Percentiles rank a stretch among this genome's conserved stretches.
These are phyloP conservation scores for Drosophila grimshawi DNA, from an alignment of 1,140 invertebrate species.

Conservation along the genomic window DNA sequence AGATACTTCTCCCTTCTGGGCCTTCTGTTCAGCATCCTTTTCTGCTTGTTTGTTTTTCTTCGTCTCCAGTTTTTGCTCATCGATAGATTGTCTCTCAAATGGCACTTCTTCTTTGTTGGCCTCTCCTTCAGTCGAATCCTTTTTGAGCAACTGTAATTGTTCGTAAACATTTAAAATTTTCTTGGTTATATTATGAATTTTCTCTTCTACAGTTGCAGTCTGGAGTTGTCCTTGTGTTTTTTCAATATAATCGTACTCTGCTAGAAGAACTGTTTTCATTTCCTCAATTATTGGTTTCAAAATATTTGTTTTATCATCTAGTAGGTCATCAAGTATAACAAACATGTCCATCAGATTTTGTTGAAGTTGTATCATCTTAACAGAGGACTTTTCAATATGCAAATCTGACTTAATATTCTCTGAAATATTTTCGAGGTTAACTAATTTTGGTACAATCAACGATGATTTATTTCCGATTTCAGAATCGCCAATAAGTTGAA, in stretches of 20 bases:
- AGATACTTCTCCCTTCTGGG: slow-evolving; percentile 15
- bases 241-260: slow-evolving; percentile 62
- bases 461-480: slow-evolving; percentile 50
- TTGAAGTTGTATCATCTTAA: slow-evolving; percentile 60
- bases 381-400: slow-evolving; percentile 51
- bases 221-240: slow-evolving; percentile 36
- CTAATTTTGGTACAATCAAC: slow-evolving; percentile 48
- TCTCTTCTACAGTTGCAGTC: slow-evolving; percentile 39
- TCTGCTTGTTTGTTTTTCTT: slow-evolving; percentile 40
- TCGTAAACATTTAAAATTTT: slow-evolving; percentile 46
- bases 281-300: slow-evolving; percentile 42
- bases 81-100: slow-evolving; percentile 24
- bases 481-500: slow-evolving; percentile 50
- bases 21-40: slow-evolving; percentile 25
- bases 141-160: slow-evolving; percentile 28
- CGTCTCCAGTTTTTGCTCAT: slow-evolving; percentile 5
- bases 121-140: slow-evolving; percentile 17
- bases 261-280: slow-evolving; percentile 36
- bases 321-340: slow-evolving; percentile 62
- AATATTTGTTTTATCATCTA: slow-evolving; percentile 43
- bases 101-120: not conserved
- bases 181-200: slow-evolving; percentile 42
- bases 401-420: slow-evolving; percentile 39
- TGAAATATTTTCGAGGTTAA: slow-evolving; percentile 52
- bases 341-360: slow-evolving; percentile 68